Conservation (phyloP, 2,888 invertebrate genomes). For the Xylota segnis region DNA sequence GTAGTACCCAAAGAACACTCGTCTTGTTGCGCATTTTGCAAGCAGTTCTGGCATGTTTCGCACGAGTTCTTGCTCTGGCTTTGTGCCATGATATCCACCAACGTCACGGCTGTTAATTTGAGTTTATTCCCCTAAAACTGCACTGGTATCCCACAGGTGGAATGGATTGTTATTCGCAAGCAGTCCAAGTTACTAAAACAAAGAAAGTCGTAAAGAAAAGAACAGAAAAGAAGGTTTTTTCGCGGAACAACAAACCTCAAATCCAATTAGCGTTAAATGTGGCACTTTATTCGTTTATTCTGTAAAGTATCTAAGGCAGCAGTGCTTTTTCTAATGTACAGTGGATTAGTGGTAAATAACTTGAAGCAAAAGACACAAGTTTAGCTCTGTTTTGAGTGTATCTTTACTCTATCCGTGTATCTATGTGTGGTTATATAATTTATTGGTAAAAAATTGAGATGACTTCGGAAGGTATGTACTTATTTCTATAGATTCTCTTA, state of each 20-base stretch:
- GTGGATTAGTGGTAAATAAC: slow-evolving; percentile 3
- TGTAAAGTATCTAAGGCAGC: not conserved
- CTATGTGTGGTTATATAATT: not conserved
- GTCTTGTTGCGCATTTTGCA: slow-evolving; percentile 10
- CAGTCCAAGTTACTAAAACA: not conserved
- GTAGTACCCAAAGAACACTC: not conserved
- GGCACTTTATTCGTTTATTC: not conserved
- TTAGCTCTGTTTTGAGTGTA: not conserved
- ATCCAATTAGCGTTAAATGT: slow-evolving; percentile 57
- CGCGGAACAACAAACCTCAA: slow-evolving; percentile 11
- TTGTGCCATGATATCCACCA: not conserved
- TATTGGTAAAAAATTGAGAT: not conserved
- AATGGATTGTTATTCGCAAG: slow-evolving; percentile 1
- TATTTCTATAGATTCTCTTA: no score
- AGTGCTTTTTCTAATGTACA: not conserved
- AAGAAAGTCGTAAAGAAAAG: not conserved
- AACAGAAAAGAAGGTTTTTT: not conserved
- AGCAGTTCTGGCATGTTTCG: not conserved
- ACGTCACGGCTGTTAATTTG: not conserved
- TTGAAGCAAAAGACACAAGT: not conserved
- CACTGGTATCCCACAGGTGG: not conserved
- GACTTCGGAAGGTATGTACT: no score
- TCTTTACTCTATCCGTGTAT: not conserved
- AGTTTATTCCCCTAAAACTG: slow-evolving; percentile 6
- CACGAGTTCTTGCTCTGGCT: slow-evolving; percentile 8